A percentile compares a stretch with the other conserved stretches of the same genome.
Conservation (phyloP, 2,888 invertebrate genomes). For the Sesia apiformis region DNA sequence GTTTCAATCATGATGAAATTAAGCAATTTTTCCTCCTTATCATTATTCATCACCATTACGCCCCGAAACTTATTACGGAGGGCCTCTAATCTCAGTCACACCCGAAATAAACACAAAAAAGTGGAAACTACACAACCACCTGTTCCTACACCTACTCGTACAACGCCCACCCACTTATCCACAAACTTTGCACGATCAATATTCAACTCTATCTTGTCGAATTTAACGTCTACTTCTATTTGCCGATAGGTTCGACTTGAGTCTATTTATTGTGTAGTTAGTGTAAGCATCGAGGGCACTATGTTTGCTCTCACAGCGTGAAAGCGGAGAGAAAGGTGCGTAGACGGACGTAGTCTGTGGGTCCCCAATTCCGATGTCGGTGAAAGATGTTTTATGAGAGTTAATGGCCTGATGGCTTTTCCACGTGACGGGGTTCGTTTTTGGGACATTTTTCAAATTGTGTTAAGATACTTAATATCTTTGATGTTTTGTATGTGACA, state of each 20-base stretch:
- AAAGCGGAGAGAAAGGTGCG: constrained; percentile 62
- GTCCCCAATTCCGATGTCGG: constrained; percentile 53
- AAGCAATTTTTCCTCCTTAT: too few relatives aligned
- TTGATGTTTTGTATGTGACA: too few relatives aligned
- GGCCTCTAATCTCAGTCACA: constrained; percentile 12
- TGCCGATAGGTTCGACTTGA: constrained; percentile 6
- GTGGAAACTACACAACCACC: constrained; percentile 35
- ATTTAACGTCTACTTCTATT: constrained; percentile 6
- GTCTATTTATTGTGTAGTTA: constrained; percentile 10
- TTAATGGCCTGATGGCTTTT: constrained; percentile 19
- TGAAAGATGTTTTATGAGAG: constrained; percentile 42
- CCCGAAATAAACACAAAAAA: constrained; percentile 33
- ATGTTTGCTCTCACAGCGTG: constrained; percentile 48
- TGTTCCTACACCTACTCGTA: constrained; percentile 18
- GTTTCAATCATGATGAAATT: too few relatives aligned
- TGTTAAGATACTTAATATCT: too few relatives aligned
- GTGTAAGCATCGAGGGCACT: constrained; percentile 35
- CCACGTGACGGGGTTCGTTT: not conserved
- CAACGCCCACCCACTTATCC: not conserved
- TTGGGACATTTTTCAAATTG: not conserved
- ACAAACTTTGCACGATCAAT: not conserved
- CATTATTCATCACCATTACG: too few relatives aligned
- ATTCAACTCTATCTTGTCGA: constrained; percentile 2
- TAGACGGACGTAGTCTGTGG: constrained; percentile 23
- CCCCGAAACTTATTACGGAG: not conserved